These are phyloP conservation scores for Platichthys stellatus DNA, from an alignment of 2,113 vertebrate species.

Conservation along the genomic window DNA sequence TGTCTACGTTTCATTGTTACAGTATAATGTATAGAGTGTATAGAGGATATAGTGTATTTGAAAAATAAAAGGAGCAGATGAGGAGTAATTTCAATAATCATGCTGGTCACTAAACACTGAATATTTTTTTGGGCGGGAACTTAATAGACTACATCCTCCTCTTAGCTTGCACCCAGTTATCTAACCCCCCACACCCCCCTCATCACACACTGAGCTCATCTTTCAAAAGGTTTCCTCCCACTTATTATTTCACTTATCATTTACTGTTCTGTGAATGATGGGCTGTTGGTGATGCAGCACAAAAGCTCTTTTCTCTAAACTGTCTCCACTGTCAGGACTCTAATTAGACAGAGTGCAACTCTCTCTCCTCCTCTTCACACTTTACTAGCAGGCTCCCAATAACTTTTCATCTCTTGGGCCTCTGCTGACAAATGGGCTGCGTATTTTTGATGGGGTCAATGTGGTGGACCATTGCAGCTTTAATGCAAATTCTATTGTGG, in stretches of 20 bases:
- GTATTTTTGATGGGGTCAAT: background rate
- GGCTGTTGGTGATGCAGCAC: slow-evolving; percentile 47
- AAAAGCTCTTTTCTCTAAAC: slow-evolving; percentile 58
- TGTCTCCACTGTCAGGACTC: slow-evolving; percentile 32
- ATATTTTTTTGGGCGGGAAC: no score
- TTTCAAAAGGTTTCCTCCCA: slow-evolving; percentile 9
- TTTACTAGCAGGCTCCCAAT: background rate
- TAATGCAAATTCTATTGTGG: background rate
- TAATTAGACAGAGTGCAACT: slow-evolving; percentile 57
- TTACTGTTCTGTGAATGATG: slow-evolving; percentile 43
- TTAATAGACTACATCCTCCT: background rate
- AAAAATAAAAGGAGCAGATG: no score
- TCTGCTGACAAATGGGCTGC: background rate
- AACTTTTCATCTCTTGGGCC: background rate
- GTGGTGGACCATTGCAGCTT: background rate
- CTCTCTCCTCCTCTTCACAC: slow-evolving; percentile 1
- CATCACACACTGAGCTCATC: background rate
- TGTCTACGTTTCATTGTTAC: no score
- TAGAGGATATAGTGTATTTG: no score
- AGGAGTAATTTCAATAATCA: no score
- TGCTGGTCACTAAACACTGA: no score
- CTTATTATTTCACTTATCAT: slow-evolving; percentile 42
- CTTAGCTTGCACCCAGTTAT: background rate
- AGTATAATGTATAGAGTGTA: no score
- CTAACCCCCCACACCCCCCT: no score